Percentiles rank a stretch among this genome's conserved stretches.
These are phyloP conservation scores for Orchesellides sinensis DNA, from an alignment of 2,888 invertebrate species.

Conservation along the genomic window DNA sequence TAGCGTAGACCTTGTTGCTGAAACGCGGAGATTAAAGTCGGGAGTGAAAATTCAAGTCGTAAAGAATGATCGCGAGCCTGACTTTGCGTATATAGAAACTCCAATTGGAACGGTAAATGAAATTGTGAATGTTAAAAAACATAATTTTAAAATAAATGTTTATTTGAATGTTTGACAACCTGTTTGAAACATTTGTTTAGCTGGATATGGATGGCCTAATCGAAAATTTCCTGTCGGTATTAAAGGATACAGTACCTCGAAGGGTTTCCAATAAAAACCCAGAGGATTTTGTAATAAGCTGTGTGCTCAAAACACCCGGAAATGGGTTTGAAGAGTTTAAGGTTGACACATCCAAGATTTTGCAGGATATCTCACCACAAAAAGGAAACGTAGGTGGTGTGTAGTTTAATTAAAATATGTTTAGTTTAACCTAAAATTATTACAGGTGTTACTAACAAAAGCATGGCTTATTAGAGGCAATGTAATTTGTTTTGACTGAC, in stretches of 20 bases:
- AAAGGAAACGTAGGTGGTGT: no score
- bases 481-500: no score
- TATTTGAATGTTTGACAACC: constrained; percentile 13
- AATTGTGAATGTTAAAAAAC: background rate
- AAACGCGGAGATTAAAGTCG: constrained; percentile 83
- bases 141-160: background rate
- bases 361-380: no score
- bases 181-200: constrained; percentile 77
- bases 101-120: constrained; percentile 84
- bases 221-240: constrained; percentile 83
- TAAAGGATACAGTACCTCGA: constrained; percentile 79
- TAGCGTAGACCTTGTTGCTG: constrained; percentile 81
- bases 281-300: constrained; percentile 83
- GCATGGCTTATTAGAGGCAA: no score
- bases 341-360: constrained; percentile 78
- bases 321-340: constrained; percentile 82
- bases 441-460: no score
- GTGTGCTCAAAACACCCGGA: constrained; percentile 78
- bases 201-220: constrained; percentile 86
- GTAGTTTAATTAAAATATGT: no score
- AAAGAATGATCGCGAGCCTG: constrained; percentile 83
- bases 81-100: constrained; percentile 84
- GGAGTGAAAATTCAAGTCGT: constrained; percentile 84
- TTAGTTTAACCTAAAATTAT: no score
- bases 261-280: constrained; percentile 60